These are phyloP conservation scores for Calyptommatus sinebrachiatus DNA, from an alignment of 2,113 vertebrate genomes.

Conservation along the genomic window DNA sequence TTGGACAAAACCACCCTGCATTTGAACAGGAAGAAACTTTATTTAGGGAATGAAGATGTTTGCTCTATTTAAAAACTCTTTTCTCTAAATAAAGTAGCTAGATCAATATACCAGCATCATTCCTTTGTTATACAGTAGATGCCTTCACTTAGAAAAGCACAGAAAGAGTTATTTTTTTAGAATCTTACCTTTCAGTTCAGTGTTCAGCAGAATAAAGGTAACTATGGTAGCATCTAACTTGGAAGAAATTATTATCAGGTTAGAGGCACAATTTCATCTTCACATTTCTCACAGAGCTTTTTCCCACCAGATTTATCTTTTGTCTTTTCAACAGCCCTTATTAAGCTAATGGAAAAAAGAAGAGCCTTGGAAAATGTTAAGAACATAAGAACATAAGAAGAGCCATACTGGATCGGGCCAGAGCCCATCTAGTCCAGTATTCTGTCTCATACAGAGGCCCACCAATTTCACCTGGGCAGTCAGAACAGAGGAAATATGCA, in stretches of 20 bases:
- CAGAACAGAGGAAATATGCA: too few species aligned
- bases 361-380: too few species aligned
- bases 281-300: neutral
- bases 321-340: neutral
- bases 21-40: too few species aligned
- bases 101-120: neutral
- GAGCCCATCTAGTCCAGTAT: too few species aligned
- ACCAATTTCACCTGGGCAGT: too few species aligned
- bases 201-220: neutral
- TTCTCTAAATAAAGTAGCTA: neutral
- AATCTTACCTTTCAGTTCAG: neutral
- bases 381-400: too few species aligned
- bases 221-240: neutral
- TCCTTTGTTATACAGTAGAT: neutral
- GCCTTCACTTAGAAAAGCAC: neutral
- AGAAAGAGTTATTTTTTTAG: neutral
- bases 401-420: too few species aligned
- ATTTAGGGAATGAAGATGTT: neutral
- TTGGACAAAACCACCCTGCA: neutral
- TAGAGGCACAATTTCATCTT: neutral
- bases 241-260: neutral
- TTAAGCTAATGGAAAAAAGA: neutral
- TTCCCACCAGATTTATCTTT: neutral
- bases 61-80: neutral
- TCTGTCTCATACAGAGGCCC: too few species aligned